phyloP scores from a whole-genome alignment of 2,113 vertebrate species.

The Laticauda laticaudata region DNA sequence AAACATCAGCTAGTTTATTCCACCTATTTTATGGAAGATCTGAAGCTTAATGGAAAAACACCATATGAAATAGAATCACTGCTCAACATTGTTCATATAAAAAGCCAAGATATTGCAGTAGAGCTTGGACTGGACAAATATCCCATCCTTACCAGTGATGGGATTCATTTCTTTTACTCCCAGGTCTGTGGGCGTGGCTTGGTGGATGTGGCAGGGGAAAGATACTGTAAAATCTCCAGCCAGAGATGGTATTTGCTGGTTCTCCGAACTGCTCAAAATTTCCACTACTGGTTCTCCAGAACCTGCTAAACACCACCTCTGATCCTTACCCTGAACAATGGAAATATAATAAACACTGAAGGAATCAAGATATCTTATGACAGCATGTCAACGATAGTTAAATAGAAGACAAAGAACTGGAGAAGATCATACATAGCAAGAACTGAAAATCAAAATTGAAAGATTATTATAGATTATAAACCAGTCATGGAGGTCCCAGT shows the following conservation, averaged over 20 bases:
- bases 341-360: not conserved
- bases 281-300: too few relatives aligned
- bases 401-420: not conserved
- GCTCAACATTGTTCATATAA: not conserved
- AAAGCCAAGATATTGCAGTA: not conserved
- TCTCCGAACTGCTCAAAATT: too few relatives aligned
- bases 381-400: not conserved
- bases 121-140: not conserved
- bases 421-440: not conserved
- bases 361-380: not conserved
- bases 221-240: too few relatives aligned
- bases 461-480: not conserved
- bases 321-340: not conserved
- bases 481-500: not conserved
- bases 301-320: too few relatives aligned
- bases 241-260: too few relatives aligned
- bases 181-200: too few relatives aligned
- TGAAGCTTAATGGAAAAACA: not conserved
- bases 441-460: not conserved
- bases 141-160: not conserved
- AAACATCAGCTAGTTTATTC: not conserved
- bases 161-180: too few relatives aligned
- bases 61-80: not conserved
- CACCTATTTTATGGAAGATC: not conserved
- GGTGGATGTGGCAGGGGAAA: too few relatives aligned